Conservation (phyloP, 2,888 invertebrate genomes). For the Oegoconia quadripuncta region DNA sequence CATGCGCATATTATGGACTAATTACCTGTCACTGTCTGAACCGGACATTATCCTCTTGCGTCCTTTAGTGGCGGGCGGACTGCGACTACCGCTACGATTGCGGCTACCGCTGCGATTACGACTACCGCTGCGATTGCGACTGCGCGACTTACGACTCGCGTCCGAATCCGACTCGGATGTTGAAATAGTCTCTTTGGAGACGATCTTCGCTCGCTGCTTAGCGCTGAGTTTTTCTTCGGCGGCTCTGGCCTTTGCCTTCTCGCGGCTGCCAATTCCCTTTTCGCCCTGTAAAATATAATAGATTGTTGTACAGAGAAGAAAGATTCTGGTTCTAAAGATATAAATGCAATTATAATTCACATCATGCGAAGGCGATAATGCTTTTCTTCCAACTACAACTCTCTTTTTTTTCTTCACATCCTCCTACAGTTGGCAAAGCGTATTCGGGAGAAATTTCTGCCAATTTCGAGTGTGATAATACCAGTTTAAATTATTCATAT, state of each 20-base stretch:
- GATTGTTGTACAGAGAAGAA: too few relatives aligned
- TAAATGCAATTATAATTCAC: too few relatives aligned
- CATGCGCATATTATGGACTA: too few relatives aligned
- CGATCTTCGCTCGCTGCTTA: constrained; percentile 92
- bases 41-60: constrained; percentile 81
- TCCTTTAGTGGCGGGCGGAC: constrained; percentile 65
- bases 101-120: constrained; percentile 46
- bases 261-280: constrained; percentile 63
- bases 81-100: constrained; percentile 61
- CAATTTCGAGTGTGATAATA: too few relatives aligned
- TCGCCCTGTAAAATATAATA: constrained; percentile 53
- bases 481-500: too few relatives aligned
- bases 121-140: constrained; percentile 37
- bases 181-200: constrained; percentile 97
- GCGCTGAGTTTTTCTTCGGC: constrained; percentile 85
- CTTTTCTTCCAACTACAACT: too few relatives aligned
- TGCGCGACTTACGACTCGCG: constrained; percentile 50
- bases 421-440: too few relatives aligned
- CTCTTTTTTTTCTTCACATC: too few relatives aligned
- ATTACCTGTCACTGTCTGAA: constrained; percentile 77
- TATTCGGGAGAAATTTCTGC: too few relatives aligned
- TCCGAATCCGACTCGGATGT: constrained; percentile 91
- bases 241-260: constrained; percentile 52
- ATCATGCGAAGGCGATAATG: too few relatives aligned
- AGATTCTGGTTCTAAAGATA: too few relatives aligned